phyloP scores from a whole-genome alignment of 2,888 invertebrate species.

The Tipula vernalis region DNA sequence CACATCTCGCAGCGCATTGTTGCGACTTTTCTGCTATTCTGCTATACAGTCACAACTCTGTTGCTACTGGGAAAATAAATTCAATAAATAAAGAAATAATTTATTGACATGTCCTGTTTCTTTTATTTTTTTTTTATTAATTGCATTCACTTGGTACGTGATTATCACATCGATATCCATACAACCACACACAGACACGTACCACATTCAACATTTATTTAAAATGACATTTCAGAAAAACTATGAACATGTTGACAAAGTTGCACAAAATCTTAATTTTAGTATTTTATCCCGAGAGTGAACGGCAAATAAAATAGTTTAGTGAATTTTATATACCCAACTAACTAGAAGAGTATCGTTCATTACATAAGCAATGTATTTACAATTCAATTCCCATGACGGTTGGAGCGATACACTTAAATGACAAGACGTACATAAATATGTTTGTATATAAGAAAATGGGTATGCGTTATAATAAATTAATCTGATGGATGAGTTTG shows the following conservation, averaged over 20 bases:
- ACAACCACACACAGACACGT: background rate
- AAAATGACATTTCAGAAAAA: background rate
- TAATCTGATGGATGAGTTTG: background rate
- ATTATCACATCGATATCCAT: background rate
- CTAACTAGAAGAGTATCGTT: background rate
- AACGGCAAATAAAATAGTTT: background rate
- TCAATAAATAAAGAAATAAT: background rate
- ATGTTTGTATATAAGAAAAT: background rate
- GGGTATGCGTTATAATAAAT: background rate
- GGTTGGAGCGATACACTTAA: background rate
- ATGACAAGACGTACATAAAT: background rate
- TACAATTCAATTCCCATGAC: background rate
- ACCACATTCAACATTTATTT: background rate
- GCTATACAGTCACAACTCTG: background rate
- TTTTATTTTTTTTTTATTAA: background rate
- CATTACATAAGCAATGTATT: background rate
- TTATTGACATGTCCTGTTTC: background rate
- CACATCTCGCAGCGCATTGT: background rate
- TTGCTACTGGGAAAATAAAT: background rate
- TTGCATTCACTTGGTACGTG: background rate
- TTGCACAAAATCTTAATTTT: background rate
- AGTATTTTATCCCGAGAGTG: too few species aligned
- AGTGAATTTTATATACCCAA: background rate
- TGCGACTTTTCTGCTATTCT: background rate
- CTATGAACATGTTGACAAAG: background rate